Conservation (phyloP, 1,140 invertebrate species). For the Formica selysi region DNA sequence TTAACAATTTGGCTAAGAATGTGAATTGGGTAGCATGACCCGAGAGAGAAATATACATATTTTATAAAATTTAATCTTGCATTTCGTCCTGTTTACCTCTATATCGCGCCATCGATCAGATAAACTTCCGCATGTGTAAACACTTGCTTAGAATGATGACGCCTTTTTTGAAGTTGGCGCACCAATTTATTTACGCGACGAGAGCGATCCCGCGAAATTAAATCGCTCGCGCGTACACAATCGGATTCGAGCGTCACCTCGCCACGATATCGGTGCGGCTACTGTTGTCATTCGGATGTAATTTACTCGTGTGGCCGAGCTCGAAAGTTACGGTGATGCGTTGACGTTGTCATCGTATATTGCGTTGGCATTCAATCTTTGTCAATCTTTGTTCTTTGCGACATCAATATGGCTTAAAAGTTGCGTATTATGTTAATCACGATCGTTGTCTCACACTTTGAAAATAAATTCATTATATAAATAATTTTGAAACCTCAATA, state of each 20-base stretch:
- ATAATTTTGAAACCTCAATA: neutral
- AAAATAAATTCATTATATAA: constrained; percentile 11
- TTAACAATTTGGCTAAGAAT: neutral
- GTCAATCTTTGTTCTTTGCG: constrained; percentile 31
- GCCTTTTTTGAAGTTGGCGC: constrained; percentile 27
- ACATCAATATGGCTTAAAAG: constrained; percentile 7
- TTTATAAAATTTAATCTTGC: constrained; percentile 19
- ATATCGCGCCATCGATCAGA: neutral
- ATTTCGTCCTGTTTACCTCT: neutral
- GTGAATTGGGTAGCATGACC: neutral
- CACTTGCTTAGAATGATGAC: constrained; percentile 5
- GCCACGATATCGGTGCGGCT: constrained; percentile 24
- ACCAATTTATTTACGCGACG: constrained; percentile 48
- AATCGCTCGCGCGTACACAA: constrained; percentile 42
- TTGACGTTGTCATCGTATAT: constrained; percentile 46
- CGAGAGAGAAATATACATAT: neutral
- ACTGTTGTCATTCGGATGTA: constrained; percentile 62
- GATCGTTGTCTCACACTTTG: neutral
- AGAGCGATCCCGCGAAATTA: constrained; percentile 52
- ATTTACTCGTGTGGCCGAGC: constrained; percentile 57
- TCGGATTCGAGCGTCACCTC: constrained; percentile 31
- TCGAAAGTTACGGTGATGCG: constrained; percentile 49
- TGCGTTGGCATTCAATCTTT: constrained; percentile 8
- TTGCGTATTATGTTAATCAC: constrained; percentile 32
- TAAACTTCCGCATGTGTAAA: neutral